A percentile compares a stretch with the other conserved stretches of the same genome.
phyloP scores from a whole-genome alignment of 2,888 invertebrate species.

The Tetramorium bicarinatum region DNA sequence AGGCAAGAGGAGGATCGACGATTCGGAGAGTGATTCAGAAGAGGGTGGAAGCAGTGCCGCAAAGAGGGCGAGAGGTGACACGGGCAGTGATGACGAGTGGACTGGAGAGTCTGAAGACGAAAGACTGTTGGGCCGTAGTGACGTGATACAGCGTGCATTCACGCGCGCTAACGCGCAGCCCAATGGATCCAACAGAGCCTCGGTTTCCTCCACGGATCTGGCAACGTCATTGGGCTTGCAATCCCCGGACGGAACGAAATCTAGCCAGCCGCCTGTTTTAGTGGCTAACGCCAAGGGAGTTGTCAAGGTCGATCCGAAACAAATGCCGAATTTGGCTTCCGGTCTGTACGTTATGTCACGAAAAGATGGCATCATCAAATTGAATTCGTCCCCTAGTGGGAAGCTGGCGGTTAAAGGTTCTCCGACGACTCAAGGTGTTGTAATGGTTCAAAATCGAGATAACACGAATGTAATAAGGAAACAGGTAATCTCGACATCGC shows the following conservation, averaged over 20 bases:
- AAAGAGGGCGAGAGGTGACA: constrained; percentile 88
- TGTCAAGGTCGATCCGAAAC: constrained; percentile 92
- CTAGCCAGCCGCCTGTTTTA: constrained; percentile 83
- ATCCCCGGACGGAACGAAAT: constrained; percentile 79
- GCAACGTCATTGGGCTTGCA: constrained; percentile 81
- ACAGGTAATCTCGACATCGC: constrained; percentile 81
- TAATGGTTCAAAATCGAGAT: constrained; percentile 85
- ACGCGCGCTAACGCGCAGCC: constrained; percentile 83
- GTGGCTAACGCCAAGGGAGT: constrained; percentile 90
- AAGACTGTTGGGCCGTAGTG: constrained; percentile 82
- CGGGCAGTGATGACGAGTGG: constrained; percentile 87
- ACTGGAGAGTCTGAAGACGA: constrained; percentile 87
- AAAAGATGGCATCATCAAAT: constrained; percentile 91
- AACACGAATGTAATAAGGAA: constrained; percentile 82
- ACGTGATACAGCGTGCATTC: constrained; percentile 84
- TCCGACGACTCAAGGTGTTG: constrained; percentile 77
- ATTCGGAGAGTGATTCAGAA: constrained; percentile 87
- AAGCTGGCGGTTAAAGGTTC: constrained; percentile 86
- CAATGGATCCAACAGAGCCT: constrained; percentile 84
- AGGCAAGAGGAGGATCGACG: constrained; percentile 87
- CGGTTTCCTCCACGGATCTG: constrained; percentile 87
- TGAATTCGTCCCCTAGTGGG: constrained; percentile 89
- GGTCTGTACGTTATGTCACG: constrained; percentile 93
- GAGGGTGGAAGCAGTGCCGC: constrained; percentile 85
- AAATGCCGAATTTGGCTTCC: constrained; percentile 89